Evolutionary conservation across 2,888 invertebrate species (phyloP), one percentile per base, ranked within the genome.

Genomic region (Germaria angustata): DNA sequence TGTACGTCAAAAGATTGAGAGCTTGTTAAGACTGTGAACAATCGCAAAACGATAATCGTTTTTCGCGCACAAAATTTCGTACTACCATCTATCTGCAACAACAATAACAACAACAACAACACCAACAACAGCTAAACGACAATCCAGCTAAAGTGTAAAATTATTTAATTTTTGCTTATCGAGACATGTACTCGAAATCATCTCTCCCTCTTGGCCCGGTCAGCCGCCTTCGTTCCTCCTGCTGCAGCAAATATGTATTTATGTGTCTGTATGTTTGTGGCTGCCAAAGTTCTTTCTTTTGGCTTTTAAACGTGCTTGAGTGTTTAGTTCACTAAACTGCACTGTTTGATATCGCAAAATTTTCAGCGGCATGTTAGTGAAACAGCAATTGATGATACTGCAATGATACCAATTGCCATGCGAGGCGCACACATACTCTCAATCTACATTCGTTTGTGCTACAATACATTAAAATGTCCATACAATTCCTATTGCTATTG

Each of bases 121-220:
- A 44, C n/a, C 75, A 57, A n/a, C 71, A 73, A 49, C 57, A 69
- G n/a, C n/a, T n/a, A n/a, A n/a, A 44, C 11, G 63, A 41, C 55
- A 76, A 73, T 66, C 73, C 69, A 69, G 61, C 84, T 84, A 80
- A 85, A 85, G 85, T 85, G 85, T 85, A 85, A 85, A 85, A 80
- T 80, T 80, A 80, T 85, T 85, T 85, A 85, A 85, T 85, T 85
- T 84, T 66, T 75, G 78, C 85, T 84, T 85, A 85, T 84, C 84
- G 65, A 81, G 81, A 75, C 81, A 78, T 81, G 81, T 81, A 63
- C 46, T 71, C 22, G 71, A 53, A 41, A 66, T 69, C 80, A 72
- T 76, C 68, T 77, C 22, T 34, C 11, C 69, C 61, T 46, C 46
- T 44, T 32, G 4, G 15, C 0, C 17, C n/a, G 39, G n/a, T 20